phyloP scores from a whole-genome alignment of 2,888 invertebrate genomes.

The Tryphoninae sp. region DNA sequence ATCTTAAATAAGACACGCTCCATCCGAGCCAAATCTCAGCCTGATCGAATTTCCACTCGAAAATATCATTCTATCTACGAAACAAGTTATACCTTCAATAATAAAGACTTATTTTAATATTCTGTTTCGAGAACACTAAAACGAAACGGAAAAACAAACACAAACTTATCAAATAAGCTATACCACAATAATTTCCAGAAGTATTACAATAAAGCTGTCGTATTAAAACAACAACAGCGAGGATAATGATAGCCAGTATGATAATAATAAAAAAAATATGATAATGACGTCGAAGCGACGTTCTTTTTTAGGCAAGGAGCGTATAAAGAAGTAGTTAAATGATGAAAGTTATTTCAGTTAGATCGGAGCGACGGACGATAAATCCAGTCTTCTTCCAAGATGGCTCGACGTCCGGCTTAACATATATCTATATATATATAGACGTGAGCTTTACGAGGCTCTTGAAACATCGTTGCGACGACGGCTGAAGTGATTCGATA shows the following conservation, averaged over 20 bases:
- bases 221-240: no score
- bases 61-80: no score
- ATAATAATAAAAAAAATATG: slow-evolving; percentile 6
- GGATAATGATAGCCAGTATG: not conserved
- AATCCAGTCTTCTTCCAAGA: slow-evolving; percentile 20
- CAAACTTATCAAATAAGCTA: not conserved
- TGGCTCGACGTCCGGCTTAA: not conserved
- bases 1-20: no score
- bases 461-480: slow-evolving; percentile 16
- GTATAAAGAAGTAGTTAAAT: slow-evolving; percentile 39
- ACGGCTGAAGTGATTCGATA: slow-evolving; percentile 64
- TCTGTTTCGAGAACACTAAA: no score
- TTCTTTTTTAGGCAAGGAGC: slow-evolving; percentile 31
- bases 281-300: slow-evolving; percentile 17
- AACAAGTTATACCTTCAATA: no score
- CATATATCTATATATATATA: not conserved
- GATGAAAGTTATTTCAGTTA: slow-evolving; percentile 50
- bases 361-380: slow-evolving; percentile 38
- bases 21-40: no score
- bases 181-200: not conserved
- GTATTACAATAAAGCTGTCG: slow-evolving; percentile 11
- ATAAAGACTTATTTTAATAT: no score
- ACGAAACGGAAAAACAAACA: no score
- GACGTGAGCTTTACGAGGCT: slow-evolving; percentile 53
- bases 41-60: no score